Evolutionary conservation across 2,888 invertebrate genomes (phyloP), one percentile per base, ranked within the genome.

Genomic region (Dione vanillae): DNA sequence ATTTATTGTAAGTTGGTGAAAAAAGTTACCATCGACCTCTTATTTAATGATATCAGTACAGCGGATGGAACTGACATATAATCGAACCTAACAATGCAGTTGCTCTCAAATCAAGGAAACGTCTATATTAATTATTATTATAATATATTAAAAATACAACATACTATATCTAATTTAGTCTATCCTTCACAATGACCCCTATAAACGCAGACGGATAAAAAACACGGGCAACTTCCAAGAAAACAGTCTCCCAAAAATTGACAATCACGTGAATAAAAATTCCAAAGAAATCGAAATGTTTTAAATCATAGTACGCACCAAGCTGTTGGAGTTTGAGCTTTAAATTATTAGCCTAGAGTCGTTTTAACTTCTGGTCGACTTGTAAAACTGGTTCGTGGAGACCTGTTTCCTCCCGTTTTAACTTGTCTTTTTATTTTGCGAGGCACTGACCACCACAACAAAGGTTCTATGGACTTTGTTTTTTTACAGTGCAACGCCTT

Each of bases 371-470:
- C 81, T 82, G 84, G 81, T 81, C 83, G 83, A 87, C 86, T 85
- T 74, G 91, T 86, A 78, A 72, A 82, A 91, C 92, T 85, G 90
- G 92, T 91, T 80, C 61, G 61, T 45, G 10, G 76, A 83, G 88
- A 90, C 90, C 87, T 85, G 90, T 88, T 89, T 80, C 78, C 81
- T 74, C 77, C 73, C 71, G 73, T 73, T 71, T 56, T 70, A 70
- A 81, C 83, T 85, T 82, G 87, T 85, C 85, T 92, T 92, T 91
- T 91, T 89, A 89, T 90, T 90, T 88, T 83, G 88, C 86, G 82
- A 91, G 89, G 92, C 89, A 93, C 92, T 93, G 92, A 93, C 92
- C 92, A 93, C 87, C 87, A 92, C 92, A 93, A 93, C 89, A 92
- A 91, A 92, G 90, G 89, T 88, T 82, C 82, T 81, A 85, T 87